Base-by-base conservation (phyloP, 2,113 vertebrate species). In the Otocyon megalotis region DNA sequence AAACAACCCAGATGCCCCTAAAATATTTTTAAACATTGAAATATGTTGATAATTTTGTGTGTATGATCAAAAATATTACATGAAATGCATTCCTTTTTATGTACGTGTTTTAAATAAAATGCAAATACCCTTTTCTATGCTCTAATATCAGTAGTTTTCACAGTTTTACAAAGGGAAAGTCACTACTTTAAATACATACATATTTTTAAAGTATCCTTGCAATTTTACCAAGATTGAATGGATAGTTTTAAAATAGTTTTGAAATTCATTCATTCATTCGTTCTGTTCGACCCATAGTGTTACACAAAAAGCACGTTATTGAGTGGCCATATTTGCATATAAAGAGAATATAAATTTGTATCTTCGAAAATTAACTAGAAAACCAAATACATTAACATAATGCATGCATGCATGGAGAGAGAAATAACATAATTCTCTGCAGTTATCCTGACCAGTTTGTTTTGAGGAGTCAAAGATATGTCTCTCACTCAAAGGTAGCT, bases 131-230 rank as follows among this genome's bases (percentile, higher is more conserved):
- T 5, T 60, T 48, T 77, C 3, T 1, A 30, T 32, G 37, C 3
- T 81, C 17, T 48, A 48, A 65, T 43, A 63, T 63, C 20, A 63
- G 17, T 67, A 10, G 5, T 79, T 90, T 94, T 80, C 11, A 87
- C 24, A 90, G 10, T 28, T 62, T 22, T 93, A 85, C 82, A 3
- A 86, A 63, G 30, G 11, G 69, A 8, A 76, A 93, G 28, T 15
- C 24, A 50, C 19, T 77, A 14, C 12, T 60, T 79, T 48, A 67
- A 30, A 90, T 28, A 81, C 0, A 28, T 76, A 48, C 43, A 2
- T n/a, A 60, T 82, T 82, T 80, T 65, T 56, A 84, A 96, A 92
- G 48, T 86, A 62, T 30, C 14, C 37, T 82, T 87, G 48, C 82
- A 79, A 85, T 86, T 94, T 4, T 4, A 54, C 62, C 30, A 79